These are phyloP conservation scores for Poeciliopsis infans DNA, from an alignment of 2,797 vertebrate genomes.

Conservation along the genomic window DNA sequence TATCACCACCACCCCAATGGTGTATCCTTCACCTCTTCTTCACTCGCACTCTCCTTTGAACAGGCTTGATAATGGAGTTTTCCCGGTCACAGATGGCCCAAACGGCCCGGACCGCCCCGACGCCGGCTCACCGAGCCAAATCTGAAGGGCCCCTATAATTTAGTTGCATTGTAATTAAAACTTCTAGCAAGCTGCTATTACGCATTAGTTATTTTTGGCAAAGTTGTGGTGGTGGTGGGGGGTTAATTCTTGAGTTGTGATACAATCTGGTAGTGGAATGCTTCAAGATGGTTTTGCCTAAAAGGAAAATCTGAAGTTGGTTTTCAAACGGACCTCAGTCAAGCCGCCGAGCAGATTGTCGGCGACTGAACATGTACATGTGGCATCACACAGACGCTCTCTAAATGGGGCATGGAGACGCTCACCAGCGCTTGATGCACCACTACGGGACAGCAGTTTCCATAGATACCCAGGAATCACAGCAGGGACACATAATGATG, in stretches of 20 bases:
- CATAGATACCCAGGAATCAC: conserved; percentile 20
- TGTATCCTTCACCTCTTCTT: conserved; percentile 21
- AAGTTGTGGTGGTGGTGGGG: background rate
- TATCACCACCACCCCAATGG: conserved; percentile 39
- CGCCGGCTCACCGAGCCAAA: background rate
- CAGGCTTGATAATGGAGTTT: conserved; percentile 26
- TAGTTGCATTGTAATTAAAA: background rate
- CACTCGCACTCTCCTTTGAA: conserved; percentile 31
- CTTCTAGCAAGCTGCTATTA: background rate
- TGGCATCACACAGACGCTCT: conserved; percentile 28
- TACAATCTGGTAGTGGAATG: background rate
- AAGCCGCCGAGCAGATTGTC: background rate
- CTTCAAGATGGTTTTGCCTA: background rate
- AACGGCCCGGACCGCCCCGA: conserved; percentile 17
- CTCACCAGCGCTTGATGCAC: conserved; percentile 24
- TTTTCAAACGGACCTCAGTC: background rate
- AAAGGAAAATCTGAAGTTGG: background rate
- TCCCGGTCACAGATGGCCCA: conserved; percentile 18
- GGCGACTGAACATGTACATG: background rate
- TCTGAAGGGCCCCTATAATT: conserved; percentile 5
- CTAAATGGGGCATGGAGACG: background rate
- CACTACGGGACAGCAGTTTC: conserved; percentile 15
- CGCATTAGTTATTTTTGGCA: background rate
- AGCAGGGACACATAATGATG: conserved; percentile 12
- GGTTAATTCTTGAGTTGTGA: background rate